Base-by-base conservation (phyloP, 35 echinoderm and acorn worm species). In the Anneissia japonica region DNA sequence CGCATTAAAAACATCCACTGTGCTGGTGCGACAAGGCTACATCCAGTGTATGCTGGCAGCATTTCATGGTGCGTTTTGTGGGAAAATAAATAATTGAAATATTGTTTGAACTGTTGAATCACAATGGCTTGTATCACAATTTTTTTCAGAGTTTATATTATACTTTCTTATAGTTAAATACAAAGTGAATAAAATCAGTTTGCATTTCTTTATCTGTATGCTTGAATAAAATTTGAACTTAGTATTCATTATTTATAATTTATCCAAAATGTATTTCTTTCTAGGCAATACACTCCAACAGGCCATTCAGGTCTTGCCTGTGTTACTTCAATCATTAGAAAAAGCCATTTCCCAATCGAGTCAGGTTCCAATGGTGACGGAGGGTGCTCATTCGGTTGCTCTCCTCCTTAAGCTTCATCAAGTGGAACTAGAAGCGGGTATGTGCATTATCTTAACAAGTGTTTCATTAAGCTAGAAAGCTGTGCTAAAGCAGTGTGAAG, bases 311-410 rank as follows among this genome's bases (percentile, higher is more conserved):
- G 73, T 99, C 46, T 77, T 99, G 43, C 92, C 96, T n/a, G 37
- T 92, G 9, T 83, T 99, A 86, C 91, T 94, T 36, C 86, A 93
- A 34, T 94, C 96, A 37, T 29, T 99, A 45, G 96, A 99, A 77
- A 91, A 87, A 35, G 96, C 96, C 38, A 84, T 91, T 31, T 39
- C 87, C 17, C 96, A 99, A 84, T 43, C 96, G 9, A 99, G 88
- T 73, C 96, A 94, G 55, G 55, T 87, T 81, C 34, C 86, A 43
- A 85, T 92, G 43, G 92, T 99, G 38, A 99, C 86, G 38, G 96
- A 99, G 56, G 96, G 88, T 31, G 38, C 94, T 0, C 89, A 92
- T 39, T 89, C 96, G 17, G 86, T 90, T n/a, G 91, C 89, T 75
- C 78, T 93, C 32, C 46, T 99, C 31, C 33, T 89, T 13, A 83